Evolutionary conservation across 2,888 invertebrate species (phyloP).

Genomic region (Xestia xanthographa): DNA sequence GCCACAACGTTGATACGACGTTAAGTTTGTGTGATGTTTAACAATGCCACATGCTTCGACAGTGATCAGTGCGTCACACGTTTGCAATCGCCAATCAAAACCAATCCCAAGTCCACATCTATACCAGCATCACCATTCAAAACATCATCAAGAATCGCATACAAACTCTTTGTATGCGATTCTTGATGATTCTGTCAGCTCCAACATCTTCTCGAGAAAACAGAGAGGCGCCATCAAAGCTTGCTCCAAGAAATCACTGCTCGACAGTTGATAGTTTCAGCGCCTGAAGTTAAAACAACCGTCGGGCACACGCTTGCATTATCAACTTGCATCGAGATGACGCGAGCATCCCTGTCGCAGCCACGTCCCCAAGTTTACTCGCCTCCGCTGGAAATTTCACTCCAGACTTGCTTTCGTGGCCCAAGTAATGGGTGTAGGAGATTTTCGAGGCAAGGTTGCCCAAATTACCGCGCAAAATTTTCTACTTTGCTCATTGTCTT

Average conservation of each 20-base stretch:
- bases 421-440: conserved; percentile 67
- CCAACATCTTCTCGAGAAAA: conserved; percentile 31
- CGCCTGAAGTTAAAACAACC: conserved; percentile 75
- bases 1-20: background rate
- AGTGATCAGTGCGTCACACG: too few relatives aligned
- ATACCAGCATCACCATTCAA: background rate
- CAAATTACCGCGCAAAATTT: background rate
- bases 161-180: too few relatives aligned
- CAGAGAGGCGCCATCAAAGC: conserved; percentile 54
- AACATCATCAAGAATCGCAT: background rate
- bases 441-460: background rate
- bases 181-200: too few relatives aligned
- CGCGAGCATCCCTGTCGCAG: conserved; percentile 86
- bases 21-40: background rate
- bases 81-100: background rate
- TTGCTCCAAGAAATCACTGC: conserved; percentile 63
- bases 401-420: conserved; percentile 82
- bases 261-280: conserved; percentile 69
- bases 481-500: background rate
- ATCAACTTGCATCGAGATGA: conserved; percentile 87
- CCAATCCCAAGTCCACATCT: background rate
- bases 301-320: conserved; percentile 79
- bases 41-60: too few relatives aligned
- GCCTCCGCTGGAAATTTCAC: conserved; percentile 87
- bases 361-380: conserved; percentile 89